Evolutionary conservation across 2,113 vertebrate genomes (phyloP).

Genomic region (Thunnus maccoyii): DNA sequence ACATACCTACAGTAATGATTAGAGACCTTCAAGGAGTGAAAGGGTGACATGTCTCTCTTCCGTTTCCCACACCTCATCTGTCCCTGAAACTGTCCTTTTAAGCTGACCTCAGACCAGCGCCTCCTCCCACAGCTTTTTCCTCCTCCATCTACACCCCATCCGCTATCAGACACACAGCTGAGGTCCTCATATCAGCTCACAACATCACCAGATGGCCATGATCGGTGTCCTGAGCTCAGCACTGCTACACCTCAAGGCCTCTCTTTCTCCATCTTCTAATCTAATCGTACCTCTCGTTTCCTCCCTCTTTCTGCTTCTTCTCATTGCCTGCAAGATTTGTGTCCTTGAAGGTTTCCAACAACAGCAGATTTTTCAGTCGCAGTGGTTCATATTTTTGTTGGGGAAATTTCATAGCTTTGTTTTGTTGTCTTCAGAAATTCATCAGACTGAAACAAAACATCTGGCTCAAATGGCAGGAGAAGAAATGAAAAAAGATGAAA

Average conservation of each 20-base stretch:
- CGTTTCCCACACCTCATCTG: conserved; percentile 75
- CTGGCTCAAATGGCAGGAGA: conserved; percentile 36
- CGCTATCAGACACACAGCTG: conserved; percentile 35
- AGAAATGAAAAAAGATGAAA: conserved; percentile 55
- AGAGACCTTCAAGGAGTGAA: conserved; percentile 52
- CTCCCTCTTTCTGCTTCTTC: conserved; percentile 22
- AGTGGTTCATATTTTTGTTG: background rate
- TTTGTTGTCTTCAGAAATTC: conserved; percentile 50
- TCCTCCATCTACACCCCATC: conserved; percentile 49
- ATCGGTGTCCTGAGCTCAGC: conserved; percentile 66
- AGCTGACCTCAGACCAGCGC: conserved; percentile 57
- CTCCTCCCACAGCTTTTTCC: conserved; percentile 56
- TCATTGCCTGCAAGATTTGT: background rate
- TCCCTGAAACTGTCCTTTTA: conserved; percentile 33
- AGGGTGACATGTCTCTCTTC: conserved; percentile 37
- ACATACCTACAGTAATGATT: conserved; percentile 30
- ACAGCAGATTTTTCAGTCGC: background rate
- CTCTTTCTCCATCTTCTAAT: conserved; percentile 38
- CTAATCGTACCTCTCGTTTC: conserved; percentile 5
- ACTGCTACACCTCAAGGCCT: conserved; percentile 43
- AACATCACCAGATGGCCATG: conserved; percentile 71
- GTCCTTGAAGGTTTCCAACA: background rate
- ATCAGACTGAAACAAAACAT: conserved; percentile 37
- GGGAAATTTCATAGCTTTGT: conserved; percentile 9
- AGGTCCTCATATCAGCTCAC: conserved; percentile 69